Evolutionary conservation across 2,888 invertebrate species (phyloP).

Genomic region (Apotomis capreana): DNA sequence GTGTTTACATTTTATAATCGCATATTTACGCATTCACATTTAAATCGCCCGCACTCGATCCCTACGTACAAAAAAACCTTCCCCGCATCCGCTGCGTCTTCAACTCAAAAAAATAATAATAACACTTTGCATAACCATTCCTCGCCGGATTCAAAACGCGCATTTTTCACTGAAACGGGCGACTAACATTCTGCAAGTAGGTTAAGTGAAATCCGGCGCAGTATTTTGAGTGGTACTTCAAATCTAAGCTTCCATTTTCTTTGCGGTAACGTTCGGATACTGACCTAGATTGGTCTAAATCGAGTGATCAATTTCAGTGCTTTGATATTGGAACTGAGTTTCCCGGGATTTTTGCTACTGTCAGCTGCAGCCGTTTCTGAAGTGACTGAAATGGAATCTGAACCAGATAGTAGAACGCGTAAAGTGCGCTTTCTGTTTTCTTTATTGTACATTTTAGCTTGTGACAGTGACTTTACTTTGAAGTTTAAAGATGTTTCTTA

Average conservation of each 20-base stretch:
- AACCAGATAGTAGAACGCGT: neutral
- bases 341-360: neutral
- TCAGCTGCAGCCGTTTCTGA: neutral
- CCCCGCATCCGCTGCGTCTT: slow-evolving; percentile 54
- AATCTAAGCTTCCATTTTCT: slow-evolving; percentile 23
- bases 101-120: slow-evolving; percentile 70
- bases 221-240: slow-evolving; percentile 22
- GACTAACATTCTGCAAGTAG: slow-evolving; percentile 56
- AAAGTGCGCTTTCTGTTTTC: neutral
- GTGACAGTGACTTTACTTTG: too few species aligned
- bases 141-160: slow-evolving; percentile 60
- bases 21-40: neutral
- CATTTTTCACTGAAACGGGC: slow-evolving; percentile 67
- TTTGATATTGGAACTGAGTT: neutral
- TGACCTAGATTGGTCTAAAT: slow-evolving; percentile 18
- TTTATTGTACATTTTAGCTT: too few species aligned
- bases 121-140: slow-evolving; percentile 81
- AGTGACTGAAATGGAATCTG: neutral
- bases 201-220: slow-evolving; percentile 51
- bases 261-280: slow-evolving; percentile 19
- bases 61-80: slow-evolving; percentile 43
- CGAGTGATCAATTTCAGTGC: slow-evolving; percentile 11
- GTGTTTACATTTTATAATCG: too few species aligned
- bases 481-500: too few species aligned
- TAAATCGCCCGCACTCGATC: slow-evolving; percentile 51